These are phyloP conservation scores for Zaprionus obscuricornis DNA, from an alignment of 2,888 invertebrate genomes.

Conservation along the genomic window DNA sequence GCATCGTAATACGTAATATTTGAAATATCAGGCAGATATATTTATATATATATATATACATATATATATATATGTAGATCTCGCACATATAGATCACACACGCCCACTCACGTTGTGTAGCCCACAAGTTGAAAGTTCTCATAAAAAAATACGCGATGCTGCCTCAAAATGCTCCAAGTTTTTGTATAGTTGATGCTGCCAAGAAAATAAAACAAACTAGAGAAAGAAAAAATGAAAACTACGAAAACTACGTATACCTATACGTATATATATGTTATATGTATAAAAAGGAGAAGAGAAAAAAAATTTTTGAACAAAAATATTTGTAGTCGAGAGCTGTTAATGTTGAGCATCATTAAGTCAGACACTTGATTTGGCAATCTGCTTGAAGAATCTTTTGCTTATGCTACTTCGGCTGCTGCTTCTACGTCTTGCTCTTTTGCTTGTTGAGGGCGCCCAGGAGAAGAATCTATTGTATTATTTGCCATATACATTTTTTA, in stretches of 20 bases:
- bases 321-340: constrained; percentile 51
- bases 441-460: constrained; percentile 32
- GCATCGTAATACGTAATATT: constrained; percentile 67
- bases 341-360: constrained; percentile 77
- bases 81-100: constrained; percentile 26
- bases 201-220: constrained; percentile 23
- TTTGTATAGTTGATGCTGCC: constrained; percentile 29
- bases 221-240: constrained; percentile 10
- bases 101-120: constrained; percentile 42
- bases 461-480: constrained; percentile 64
- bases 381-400: constrained; percentile 34
- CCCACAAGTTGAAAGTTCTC: constrained; percentile 76
- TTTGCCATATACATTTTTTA: constrained; percentile 71
- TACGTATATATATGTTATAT: no score
- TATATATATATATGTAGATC: constrained; percentile 22
- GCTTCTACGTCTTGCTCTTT: constrained; percentile 7
- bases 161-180: constrained; percentile 37
- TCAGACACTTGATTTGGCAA: constrained; percentile 78
- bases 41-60: constrained; percentile 9
- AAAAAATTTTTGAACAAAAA: constrained; percentile 34
- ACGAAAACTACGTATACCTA: no score
- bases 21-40: constrained; percentile 59
- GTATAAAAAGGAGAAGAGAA: constrained; percentile 13
- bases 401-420: background rate
- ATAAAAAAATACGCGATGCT: constrained; percentile 53